Conservation (phyloP, 1,140 invertebrate species). For the Euura saliciscinereae region DNA sequence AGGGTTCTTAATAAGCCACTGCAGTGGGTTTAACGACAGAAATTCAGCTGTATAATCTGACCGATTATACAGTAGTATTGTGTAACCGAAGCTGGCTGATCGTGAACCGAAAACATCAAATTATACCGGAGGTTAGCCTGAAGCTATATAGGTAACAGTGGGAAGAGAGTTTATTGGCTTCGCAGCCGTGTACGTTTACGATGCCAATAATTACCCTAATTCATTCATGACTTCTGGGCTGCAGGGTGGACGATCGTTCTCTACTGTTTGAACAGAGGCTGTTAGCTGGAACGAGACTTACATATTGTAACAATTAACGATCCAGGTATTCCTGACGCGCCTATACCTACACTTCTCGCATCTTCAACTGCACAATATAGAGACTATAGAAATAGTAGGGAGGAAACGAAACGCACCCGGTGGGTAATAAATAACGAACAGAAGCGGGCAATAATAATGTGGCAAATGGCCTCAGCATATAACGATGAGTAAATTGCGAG, state of each 20-base stretch:
- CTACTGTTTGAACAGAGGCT: no score
- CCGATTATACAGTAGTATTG: neutral
- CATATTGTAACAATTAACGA: no score
- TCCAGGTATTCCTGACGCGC: no score
- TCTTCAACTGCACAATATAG: no score
- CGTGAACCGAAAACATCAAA: neutral
- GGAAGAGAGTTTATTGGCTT: conserved; percentile 1
- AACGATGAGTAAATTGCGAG: neutral
- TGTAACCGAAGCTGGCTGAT: neutral
- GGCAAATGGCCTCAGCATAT: neutral
- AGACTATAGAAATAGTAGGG: no score
- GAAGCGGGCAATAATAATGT: conserved; percentile 7
- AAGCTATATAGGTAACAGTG: neutral
- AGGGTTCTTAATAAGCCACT: conserved; percentile 8
- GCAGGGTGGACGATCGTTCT: neutral
- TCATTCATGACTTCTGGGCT: neutral
- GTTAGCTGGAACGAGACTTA: no score
- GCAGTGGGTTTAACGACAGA: conserved; percentile 7
- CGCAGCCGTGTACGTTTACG: neutral
- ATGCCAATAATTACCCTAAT: conserved; percentile 5
- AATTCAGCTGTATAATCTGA: neutral
- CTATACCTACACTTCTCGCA: no score
- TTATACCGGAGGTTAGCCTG: neutral
- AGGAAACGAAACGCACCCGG: neutral
- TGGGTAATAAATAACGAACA: neutral